Evolutionary conservation across 2,113 vertebrate species (phyloP), one percentile per base, ranked within the genome.

Genomic region (Vanacampus margaritifer): DNA sequence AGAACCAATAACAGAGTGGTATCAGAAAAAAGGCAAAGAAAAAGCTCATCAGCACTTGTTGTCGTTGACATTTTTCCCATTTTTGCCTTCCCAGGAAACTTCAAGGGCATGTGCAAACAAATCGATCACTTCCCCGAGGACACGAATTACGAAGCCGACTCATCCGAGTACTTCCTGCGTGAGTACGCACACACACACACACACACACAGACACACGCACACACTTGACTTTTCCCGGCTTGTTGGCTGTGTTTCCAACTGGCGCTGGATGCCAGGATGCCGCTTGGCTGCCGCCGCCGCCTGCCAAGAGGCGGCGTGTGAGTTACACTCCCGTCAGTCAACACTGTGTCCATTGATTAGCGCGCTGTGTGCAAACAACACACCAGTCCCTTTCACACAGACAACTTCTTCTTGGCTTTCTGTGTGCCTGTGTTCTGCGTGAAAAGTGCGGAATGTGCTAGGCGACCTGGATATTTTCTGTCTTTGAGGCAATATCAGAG

Each of bases 101-200:
- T 95, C 91, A 99, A 98, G 92, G 97, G 97, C 84, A 94, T 98
- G 91, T 99, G 97, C 92, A 99, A 98, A 94, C 96, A 98, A 93
- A 98, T 99, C 79, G 96, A 99, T 91, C 97, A 99, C 91, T 98
- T 99, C 89, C 97, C 97, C 13, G 97, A 99, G 89, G 97, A 98
- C 72, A 94, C 95, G 66, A 94, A 98, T 89, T 97, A 98, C 46
- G 93, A 98, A 92, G 97, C 97, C 24, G 97, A 99, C 89, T 94
- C 97, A 68, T 96, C 97, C 64, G 97, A 98, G 91, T 99, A 98
- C 93, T 98, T 99, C 93, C 92, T 99, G 89, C 95, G 97, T 99
- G 90, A 98, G 97, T 97, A 67, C 43, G 13, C 59, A 16, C 13
- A 3, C 54, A 2, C 1, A 16, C 26, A 2, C 32, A 2, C 43